These are phyloP conservation scores for Dreissena rostriformis DNA, from an alignment of 1,140 invertebrate species.

Conservation along the genomic window DNA sequence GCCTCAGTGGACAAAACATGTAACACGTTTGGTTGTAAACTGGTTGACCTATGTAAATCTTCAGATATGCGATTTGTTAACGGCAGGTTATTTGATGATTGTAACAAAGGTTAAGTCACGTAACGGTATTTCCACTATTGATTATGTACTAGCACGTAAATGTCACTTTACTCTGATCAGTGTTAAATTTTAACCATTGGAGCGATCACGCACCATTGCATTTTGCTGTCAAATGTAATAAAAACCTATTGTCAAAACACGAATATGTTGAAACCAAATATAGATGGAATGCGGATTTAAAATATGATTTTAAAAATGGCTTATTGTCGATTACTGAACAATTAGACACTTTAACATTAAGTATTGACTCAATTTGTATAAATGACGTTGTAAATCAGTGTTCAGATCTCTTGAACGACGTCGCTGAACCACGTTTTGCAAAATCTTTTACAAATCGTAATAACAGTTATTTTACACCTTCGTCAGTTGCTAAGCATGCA, in stretches of 20 bases:
- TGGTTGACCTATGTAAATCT: constrained; percentile 15
- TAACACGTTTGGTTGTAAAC: not conserved
- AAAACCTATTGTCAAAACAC: not conserved
- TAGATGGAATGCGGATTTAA: not conserved
- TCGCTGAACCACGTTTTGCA: not conserved
- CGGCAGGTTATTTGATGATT: not conserved
- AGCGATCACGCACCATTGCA: no score
- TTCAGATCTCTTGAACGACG: not conserved
- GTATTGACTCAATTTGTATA: not conserved
- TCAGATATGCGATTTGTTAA: constrained; percentile 12
- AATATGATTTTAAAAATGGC: not conserved
- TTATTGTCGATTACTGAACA: not conserved
- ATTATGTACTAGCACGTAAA: not conserved
- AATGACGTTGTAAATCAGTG: not conserved
- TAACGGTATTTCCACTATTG: not conserved
- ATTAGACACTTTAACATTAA: not conserved
- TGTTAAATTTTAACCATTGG: no score
- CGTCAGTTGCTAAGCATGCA: not conserved
- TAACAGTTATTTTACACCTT: no score
- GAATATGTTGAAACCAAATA: not conserved
- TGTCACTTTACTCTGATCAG: not conserved
- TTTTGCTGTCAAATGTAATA: no score
- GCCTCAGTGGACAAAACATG: not conserved
- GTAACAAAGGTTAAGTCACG: not conserved
- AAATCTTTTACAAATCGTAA: not conserved